Conservation (phyloP, 2,113 vertebrate genomes). For the Telmatochromis sp. region DNA sequence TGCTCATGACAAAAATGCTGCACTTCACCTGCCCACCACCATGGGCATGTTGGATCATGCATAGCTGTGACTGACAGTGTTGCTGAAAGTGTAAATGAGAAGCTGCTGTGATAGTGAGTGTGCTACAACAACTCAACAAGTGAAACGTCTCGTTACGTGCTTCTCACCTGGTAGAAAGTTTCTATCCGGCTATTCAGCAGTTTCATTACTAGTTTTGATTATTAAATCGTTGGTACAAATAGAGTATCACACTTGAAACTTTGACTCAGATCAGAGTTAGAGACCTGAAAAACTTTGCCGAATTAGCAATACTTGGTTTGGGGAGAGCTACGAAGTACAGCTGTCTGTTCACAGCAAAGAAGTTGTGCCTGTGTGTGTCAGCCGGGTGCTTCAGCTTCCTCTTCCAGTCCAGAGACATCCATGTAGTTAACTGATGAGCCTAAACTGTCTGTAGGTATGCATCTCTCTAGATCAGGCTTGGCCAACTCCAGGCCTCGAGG, state of each 20-base stretch:
- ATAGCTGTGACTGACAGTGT: accelerated
- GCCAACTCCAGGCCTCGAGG: not conserved
- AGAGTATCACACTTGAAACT: not conserved
- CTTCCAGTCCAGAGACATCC: not conserved
- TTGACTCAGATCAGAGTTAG: accelerated
- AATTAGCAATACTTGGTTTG: not conserved
- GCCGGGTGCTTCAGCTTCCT: not conserved
- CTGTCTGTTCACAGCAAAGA: not conserved
- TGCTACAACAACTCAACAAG: not conserved
- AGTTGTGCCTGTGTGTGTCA: not conserved
- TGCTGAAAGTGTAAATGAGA: not conserved
- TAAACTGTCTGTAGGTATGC: not conserved
- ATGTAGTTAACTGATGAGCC: not conserved
- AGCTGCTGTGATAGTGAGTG: not conserved
- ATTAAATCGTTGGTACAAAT: not conserved
- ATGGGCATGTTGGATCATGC: accelerated
- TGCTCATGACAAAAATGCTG: not conserved
- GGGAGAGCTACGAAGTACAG: not conserved
- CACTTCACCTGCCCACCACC: not conserved
- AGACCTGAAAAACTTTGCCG: not conserved
- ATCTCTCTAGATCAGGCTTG: not conserved
- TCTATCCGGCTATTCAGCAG: not conserved
- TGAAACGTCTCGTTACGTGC: not conserved
- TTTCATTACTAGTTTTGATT: not conserved
- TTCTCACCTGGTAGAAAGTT: not conserved